Percentiles rank a stretch among this genome's conserved stretches.
Evolutionary conservation across 1,140 invertebrate genomes (phyloP).

Genomic region (Lepidurus arcticus): DNA sequence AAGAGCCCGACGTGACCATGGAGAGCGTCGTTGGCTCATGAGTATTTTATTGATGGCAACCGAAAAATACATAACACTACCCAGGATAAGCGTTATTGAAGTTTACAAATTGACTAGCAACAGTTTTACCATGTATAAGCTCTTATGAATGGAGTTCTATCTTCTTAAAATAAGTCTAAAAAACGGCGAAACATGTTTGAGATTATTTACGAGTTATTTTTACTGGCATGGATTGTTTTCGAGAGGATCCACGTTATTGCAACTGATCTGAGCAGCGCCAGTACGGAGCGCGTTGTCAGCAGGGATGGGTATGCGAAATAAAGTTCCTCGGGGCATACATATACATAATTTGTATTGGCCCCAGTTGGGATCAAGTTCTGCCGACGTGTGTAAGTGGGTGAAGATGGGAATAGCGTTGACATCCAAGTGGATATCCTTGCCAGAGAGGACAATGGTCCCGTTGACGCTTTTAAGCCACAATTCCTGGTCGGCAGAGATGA

Average conservation of each 20-base stretch:
- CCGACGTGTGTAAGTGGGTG: constrained; percentile 38
- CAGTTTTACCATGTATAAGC: background rate
- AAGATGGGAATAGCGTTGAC: constrained; percentile 61
- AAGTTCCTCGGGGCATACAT: constrained; percentile 75
- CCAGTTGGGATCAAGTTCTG: constrained; percentile 35
- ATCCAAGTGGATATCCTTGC: constrained; percentile 63
- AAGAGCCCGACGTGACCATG: constrained; percentile 41
- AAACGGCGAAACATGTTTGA: background rate
- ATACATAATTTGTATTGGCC: constrained; percentile 76
- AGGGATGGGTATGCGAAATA: constrained; percentile 67
- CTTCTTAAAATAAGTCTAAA: background rate
- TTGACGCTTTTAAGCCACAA: constrained; percentile 71
- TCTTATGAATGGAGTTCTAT: no score
- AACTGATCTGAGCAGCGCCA: constrained; percentile 40
- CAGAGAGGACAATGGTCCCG: constrained; percentile 64
- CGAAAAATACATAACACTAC: background rate
- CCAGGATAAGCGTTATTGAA: background rate
- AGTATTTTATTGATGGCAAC: constrained; percentile 14
- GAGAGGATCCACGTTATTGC: constrained; percentile 50
- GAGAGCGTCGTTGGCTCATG: constrained; percentile 33
- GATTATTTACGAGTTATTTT: constrained; percentile 31
- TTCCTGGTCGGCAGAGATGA: constrained; percentile 69
- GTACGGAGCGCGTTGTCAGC: constrained; percentile 47
- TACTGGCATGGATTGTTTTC: constrained; percentile 65
- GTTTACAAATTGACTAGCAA: background rate